These are phyloP conservation scores for Drosophila erecta DNA, from an alignment of 1,140 invertebrate genomes.

Conservation along the genomic window DNA sequence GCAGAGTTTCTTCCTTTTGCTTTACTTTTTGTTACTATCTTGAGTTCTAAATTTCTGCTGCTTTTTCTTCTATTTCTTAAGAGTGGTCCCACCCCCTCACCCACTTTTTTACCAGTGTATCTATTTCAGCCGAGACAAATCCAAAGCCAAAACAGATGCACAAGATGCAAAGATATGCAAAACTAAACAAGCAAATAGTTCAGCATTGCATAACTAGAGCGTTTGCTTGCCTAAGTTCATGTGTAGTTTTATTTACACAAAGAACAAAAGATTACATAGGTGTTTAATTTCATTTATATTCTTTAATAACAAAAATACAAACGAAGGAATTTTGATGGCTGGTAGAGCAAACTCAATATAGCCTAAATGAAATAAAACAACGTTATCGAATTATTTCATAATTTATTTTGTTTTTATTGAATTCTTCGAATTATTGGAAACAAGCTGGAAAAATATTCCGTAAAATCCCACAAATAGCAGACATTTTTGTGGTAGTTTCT, in stretches of 20 bases:
- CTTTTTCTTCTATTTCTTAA: slow-evolving; percentile 34
- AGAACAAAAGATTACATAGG: neutral
- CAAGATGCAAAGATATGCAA: slow-evolving; percentile 73
- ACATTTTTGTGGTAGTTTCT: neutral
- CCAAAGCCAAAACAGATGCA: slow-evolving; percentile 64
- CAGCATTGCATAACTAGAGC: slow-evolving; percentile 76
- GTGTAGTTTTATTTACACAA: neutral
- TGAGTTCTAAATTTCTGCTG: slow-evolving; percentile 38
- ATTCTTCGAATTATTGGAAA: no score
- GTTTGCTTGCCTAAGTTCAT: slow-evolving; percentile 18
- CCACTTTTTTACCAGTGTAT: slow-evolving; percentile 5
- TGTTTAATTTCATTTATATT: neutral
- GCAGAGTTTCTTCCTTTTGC: slow-evolving; percentile 40
- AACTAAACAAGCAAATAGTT: slow-evolving; percentile 82
- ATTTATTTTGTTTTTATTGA: no score
- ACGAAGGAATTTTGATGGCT: neutral
- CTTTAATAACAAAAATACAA: neutral
- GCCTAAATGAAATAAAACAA: no score
- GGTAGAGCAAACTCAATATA: no score
- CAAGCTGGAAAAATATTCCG: no score
- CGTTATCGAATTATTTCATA: no score
- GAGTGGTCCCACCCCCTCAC: slow-evolving; percentile 2
- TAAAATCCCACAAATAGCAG: neutral
- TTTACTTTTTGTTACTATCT: slow-evolving; percentile 54
- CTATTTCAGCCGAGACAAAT: slow-evolving; percentile 34